Percentiles rank a stretch among this genome's conserved stretches.
These are phyloP conservation scores for Lordiphosa collinella DNA, from an alignment of 1,140 invertebrate genomes.

Conservation along the genomic window DNA sequence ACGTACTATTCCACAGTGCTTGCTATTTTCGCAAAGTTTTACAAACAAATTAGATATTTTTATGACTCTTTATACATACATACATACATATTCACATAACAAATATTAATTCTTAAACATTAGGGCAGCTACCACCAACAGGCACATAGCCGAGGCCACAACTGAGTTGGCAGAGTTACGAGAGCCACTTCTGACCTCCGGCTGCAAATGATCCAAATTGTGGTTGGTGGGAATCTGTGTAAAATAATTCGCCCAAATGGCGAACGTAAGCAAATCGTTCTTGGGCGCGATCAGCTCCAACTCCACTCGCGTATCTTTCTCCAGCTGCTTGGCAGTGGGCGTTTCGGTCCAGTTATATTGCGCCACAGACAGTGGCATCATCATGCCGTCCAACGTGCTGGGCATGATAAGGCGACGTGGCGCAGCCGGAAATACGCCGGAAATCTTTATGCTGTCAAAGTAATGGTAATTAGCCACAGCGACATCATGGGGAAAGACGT, in stretches of 20 bases:
- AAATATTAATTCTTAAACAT: neutral
- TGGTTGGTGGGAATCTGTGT: constrained; percentile 35
- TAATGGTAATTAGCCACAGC: constrained; percentile 36
- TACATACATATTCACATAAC: too few relatives aligned
- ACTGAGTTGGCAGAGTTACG: neutral
- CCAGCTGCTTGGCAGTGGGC: neutral
- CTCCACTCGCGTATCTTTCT: constrained; percentile 1
- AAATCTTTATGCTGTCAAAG: constrained; percentile 46
- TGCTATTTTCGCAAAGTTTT: too few relatives aligned
- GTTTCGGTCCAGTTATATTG: constrained; percentile 44
- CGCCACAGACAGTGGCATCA: constrained; percentile 53
- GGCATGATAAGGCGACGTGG: constrained; percentile 68
- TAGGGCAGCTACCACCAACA: neutral
- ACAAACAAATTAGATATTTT: too few relatives aligned
- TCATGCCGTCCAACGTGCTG: constrained; percentile 49
- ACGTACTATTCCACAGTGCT: too few relatives aligned
- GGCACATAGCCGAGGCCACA: neutral
- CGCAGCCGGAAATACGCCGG: constrained; percentile 40
- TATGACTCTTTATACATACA: too few relatives aligned
- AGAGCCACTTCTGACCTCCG: neutral
- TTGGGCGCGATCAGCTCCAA: constrained; percentile 28
- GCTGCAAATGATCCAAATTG: constrained; percentile 56
- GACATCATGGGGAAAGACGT: constrained; percentile 35
- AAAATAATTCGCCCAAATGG: constrained; percentile 71
- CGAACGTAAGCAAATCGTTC: constrained; percentile 65